Conservation (phyloP, 2,113 vertebrate genomes). For the Gymnarchus niloticus region DNA sequence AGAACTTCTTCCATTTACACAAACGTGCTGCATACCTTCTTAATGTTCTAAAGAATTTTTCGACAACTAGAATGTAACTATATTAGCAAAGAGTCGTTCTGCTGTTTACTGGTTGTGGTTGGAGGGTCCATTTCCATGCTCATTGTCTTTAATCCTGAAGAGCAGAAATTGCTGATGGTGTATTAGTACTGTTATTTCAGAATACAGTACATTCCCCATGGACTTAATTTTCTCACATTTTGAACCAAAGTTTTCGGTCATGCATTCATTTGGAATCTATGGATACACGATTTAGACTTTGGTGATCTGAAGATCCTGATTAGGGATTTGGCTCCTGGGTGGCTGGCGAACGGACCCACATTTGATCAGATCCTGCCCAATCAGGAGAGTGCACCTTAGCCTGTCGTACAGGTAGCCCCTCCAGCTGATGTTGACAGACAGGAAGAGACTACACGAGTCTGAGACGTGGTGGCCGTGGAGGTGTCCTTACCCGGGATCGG, state of each 20-base stretch:
- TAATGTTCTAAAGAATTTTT: neutral
- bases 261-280: neutral
- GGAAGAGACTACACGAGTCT: constrained; percentile 65
- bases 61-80: neutral
- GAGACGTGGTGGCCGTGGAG: constrained; percentile 50
- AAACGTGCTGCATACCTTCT: neutral
- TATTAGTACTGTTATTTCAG: constrained; percentile 17
- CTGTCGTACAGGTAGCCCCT: constrained; percentile 67
- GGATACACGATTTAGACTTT: neutral
- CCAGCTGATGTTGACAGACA: constrained; percentile 63
- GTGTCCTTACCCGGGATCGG: constrained; percentile 83
- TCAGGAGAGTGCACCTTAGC: constrained; percentile 40
- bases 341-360: neutral
- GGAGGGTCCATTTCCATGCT: too few relatives aligned
- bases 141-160: neutral
- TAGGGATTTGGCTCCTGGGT: neutral
- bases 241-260: too few relatives aligned
- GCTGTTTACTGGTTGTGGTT: neutral
- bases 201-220: neutral
- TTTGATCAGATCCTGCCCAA: constrained; percentile 27
- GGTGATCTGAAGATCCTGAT: neutral
- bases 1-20: neutral
- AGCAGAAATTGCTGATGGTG: neutral
- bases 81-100: neutral
- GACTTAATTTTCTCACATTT: too few relatives aligned